Evolutionary conservation across 2,113 vertebrate species (phyloP).

Genomic region (Sminthopsis crassicaudata): DNA sequence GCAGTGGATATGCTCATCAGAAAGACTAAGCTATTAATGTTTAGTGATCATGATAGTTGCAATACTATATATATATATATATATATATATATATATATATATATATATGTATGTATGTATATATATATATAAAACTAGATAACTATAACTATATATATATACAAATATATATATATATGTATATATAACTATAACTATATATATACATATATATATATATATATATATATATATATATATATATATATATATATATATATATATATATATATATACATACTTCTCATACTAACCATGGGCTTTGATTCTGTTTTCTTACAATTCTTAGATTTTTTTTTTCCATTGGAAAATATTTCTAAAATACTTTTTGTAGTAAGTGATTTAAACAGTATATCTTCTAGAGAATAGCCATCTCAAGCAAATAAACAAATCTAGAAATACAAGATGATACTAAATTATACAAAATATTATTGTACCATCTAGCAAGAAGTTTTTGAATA

Average conservation of each 20-base stretch:
- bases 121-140: no score
- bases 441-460: background rate
- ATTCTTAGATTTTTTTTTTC: conserved; percentile 26
- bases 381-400: background rate
- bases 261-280: no score
- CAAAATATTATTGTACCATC: background rate
- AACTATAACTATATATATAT: no score
- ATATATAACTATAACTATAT: no score
- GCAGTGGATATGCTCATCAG: background rate
- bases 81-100: no score
- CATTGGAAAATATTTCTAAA: background rate
- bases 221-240: no score
- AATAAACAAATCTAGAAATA: background rate
- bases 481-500: background rate
- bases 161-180: no score
- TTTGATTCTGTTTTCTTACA: background rate
- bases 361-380: background rate
- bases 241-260: no score
- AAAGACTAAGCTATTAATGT: background rate
- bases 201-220: no score
- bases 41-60: background rate
- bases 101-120: no score
- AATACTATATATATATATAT: no score
- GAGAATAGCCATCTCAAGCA: background rate
- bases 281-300: background rate